Evolutionary conservation across 2,797 vertebrate genomes (phyloP), one percentile per base, ranked within the genome.

Genomic region (Megaceryle alcyon): DNA sequence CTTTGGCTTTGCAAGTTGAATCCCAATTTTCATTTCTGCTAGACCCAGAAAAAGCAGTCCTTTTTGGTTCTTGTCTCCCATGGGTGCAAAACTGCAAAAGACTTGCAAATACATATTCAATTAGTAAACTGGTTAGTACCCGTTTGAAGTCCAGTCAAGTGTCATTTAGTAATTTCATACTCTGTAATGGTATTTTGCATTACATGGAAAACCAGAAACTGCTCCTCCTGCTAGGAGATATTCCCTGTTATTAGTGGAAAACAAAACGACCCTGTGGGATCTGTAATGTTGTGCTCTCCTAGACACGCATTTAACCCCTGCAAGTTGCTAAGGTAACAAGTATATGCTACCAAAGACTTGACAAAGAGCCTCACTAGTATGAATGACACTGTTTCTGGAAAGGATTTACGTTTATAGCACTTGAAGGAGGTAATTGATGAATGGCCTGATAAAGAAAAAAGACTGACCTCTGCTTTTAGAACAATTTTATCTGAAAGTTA

Each of bases 271-370:
- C 54, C 56, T 31, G 29, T 63, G 69, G 46, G 53, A 92, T 61
- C 68, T 54, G 79, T 33, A 87, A 85, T 35, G 41, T 49, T 68
- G 29, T 35, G 76, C 43, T 70, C 39, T 57, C 64, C 31, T 39
- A 79, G 75, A 63, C 31, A 89, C 7, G 39, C 13, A 4, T 64
- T 89, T 64, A 94, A 73, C 7, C 11, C 76, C 59, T 64, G 10
- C 11, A 88, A 76, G 79, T 68, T 91, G 71, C 86, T 85, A 91
- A 35, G 29, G 80, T n/a, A 96, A 63, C 41, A 77, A 86, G 46
- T 11, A 31, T 23, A 86, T 3, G 21, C 56, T 26, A 33, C 17
- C 64, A 82, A 93, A 95, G 70, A 71, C 35, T 61, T 59, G 84
- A 70, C 23, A 82, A 57, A 59, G 5, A 82, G 53, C 20, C 59